phyloP scores from a whole-genome alignment of 2,797 vertebrate species.

The Netta rufina region DNA sequence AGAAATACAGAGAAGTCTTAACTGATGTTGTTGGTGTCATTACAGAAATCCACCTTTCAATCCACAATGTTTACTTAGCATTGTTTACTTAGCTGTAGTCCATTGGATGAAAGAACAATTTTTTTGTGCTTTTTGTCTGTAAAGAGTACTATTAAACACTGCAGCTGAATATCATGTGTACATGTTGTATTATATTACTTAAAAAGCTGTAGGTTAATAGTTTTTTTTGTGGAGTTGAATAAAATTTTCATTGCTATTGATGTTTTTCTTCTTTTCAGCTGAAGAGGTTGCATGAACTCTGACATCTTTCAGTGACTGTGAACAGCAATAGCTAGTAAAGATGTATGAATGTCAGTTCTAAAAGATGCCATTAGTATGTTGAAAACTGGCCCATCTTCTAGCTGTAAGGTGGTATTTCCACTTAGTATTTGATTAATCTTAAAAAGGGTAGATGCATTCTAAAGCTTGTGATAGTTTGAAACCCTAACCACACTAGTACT shows the following conservation, averaged over 20 bases:
- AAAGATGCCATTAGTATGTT: background rate
- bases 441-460: background rate
- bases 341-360: background rate
- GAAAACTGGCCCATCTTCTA: background rate
- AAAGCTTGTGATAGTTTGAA: background rate
- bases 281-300: background rate
- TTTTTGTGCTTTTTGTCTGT: background rate
- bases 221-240: background rate
- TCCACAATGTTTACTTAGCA: background rate
- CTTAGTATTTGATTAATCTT: background rate
- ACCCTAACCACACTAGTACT: background rate
- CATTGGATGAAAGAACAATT: background rate
- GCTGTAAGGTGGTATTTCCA: background rate
- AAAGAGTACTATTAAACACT: background rate
- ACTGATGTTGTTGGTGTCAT: background rate
- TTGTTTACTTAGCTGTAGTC: background rate
- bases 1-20: background rate
- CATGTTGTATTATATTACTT: background rate
- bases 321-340: background rate
- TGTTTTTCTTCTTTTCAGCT: background rate
- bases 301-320: background rate
- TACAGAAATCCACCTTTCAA: background rate
- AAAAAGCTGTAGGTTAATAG: background rate
- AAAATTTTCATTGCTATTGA: background rate
- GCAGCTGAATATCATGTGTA: background rate